Percentiles rank a stretch among this genome's conserved stretches.
phyloP scores from a whole-genome alignment of 1,140 invertebrate genomes.

The Microplitis mediator region DNA sequence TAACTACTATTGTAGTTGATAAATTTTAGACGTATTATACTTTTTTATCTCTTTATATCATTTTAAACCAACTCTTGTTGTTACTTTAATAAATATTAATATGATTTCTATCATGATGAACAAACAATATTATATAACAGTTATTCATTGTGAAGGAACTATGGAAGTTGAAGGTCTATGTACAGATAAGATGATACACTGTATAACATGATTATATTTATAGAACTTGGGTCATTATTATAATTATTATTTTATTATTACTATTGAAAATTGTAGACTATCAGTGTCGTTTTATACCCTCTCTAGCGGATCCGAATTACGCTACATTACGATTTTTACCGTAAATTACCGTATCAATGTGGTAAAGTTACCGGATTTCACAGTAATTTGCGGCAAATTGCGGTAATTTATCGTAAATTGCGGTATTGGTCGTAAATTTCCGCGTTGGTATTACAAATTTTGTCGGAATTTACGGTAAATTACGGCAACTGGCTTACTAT shows the following conservation, averaged over 20 bases:
- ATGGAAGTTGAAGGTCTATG: slow-evolving; percentile 53
- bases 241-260: slow-evolving; percentile 37
- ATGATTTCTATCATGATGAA: slow-evolving; percentile 55
- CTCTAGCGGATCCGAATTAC: slow-evolving; percentile 5
- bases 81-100: slow-evolving; percentile 57
- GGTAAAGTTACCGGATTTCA: too few relatives aligned
- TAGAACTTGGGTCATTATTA: slow-evolving; percentile 45
- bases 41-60: slow-evolving; percentile 43
- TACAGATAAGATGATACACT: slow-evolving; percentile 58
- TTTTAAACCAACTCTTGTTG: slow-evolving; percentile 56
- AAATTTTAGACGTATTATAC: slow-evolving; percentile 30
- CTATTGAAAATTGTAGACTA: slow-evolving; percentile 43
- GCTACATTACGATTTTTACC: slow-evolving; percentile 34
- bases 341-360: too few relatives aligned
- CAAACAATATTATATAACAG: slow-evolving; percentile 39
- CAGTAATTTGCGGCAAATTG: too few relatives aligned
- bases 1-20: not conserved
- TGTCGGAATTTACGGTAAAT: too few relatives aligned
- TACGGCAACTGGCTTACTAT: too few relatives aligned
- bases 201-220: slow-evolving; percentile 40
- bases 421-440: too few relatives aligned
- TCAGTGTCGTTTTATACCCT: slow-evolving; percentile 38
- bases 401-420: too few relatives aligned
- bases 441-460: too few relatives aligned
- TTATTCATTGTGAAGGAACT: slow-evolving; percentile 52